Conservation (phyloP, 1,140 invertebrate species). For the Brachystomella parvula region DNA sequence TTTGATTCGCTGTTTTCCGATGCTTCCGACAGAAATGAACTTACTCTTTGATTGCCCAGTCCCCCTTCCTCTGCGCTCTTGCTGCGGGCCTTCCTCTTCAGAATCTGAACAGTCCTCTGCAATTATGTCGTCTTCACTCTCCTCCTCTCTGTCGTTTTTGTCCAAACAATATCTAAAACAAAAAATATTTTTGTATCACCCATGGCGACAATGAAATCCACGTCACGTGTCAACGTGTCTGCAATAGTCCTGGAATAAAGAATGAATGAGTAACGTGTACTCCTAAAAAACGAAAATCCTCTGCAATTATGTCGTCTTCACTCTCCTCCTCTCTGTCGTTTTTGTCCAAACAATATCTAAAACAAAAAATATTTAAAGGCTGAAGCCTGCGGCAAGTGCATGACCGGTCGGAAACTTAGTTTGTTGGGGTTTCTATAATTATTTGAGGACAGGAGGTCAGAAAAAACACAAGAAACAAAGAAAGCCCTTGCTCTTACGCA, state of each 20-base stretch:
- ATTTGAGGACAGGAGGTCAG: not conserved
- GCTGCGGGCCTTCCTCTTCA: not conserved
- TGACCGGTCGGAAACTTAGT: too few relatives aligned
- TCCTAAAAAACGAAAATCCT: too few relatives aligned
- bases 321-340: slow-evolving; percentile 16
- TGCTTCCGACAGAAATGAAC: not conserved
- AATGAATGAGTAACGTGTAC: not conserved
- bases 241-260: not conserved
- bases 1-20: not conserved
- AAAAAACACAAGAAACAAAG: not conserved
- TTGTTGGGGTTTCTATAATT: not conserved
- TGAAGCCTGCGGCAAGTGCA: too few relatives aligned
- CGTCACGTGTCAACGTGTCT: not conserved
- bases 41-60: not conserved
- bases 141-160: slow-evolving; percentile 36
- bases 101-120: slow-evolving; percentile 28
- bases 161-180: slow-evolving; percentile 40
- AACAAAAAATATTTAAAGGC: slow-evolving; percentile 12
- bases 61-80: not conserved
- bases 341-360: slow-evolving; percentile 36
- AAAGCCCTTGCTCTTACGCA: not conserved
- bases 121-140: slow-evolving; percentile 43
- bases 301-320: slow-evolving; percentile 42
- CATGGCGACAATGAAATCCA: not conserved
- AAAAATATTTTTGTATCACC: not conserved